Evolutionary conservation across 1,140 invertebrate species (phyloP), one percentile per base, ranked within the genome.

Genomic region (Drosophila prosaltans): DNA sequence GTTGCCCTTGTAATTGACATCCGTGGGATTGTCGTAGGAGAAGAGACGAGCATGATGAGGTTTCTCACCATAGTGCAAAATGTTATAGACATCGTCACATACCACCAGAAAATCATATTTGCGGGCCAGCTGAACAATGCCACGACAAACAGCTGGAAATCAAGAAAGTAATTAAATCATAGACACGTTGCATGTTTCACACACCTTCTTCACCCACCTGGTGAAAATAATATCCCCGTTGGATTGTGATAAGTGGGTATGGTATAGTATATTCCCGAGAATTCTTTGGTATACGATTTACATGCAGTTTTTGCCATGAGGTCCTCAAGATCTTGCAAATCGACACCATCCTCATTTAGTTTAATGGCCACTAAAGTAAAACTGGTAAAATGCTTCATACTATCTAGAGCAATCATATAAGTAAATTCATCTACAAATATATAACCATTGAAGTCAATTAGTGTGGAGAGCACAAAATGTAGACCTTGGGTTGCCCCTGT

Each of bases 171-270:
- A 58, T 8, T 16, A 26, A 1, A 16, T 58, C 24, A 28, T 16
- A 26, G 3, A 54, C n/a, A 21, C 6, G 1, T 28, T 41, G 3
- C 32, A 36, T 36, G 6, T 36, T 36, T 1, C 3, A 36, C 11
- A 43, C 9, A 3, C 24, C 2, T 21, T 4, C n/a, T 28, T 1
- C 51, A 66, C 89, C 92, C 83, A 94, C 93, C 86, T 89, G 93
- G 92, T 39, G 91, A 92, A 73, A 94, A 91, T 45, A 92, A 73
- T 73, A 92, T 93, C 60, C 95, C 95, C 39, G 93, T 95, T 9
- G 95, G 95, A 93, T 96, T 96, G 67, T 95, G 94, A 85, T 94
- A 95, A 3, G 92, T 94, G 7, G 95, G 95, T 74, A 96, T 94
- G 0, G 94, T 93, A 72, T 96, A 96, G 70, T 95, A 93, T 81